Conservation (phyloP, 2,888 invertebrate genomes). For the Eumacrocentrus americanus region DNA sequence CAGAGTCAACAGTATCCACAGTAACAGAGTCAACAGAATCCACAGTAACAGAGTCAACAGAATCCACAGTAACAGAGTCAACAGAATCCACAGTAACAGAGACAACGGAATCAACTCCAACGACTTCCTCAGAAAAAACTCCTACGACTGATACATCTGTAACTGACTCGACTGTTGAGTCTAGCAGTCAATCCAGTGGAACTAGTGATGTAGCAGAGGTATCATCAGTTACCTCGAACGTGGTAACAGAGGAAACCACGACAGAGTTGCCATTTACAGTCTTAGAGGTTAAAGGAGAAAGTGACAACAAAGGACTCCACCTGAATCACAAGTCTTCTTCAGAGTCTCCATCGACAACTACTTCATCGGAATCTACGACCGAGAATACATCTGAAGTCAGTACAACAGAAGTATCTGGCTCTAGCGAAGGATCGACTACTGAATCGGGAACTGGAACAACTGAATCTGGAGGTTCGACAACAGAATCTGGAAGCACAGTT, state of each 20-base stretch:
- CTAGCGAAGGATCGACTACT: slow-evolving; percentile 1
- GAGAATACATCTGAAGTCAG: neutral
- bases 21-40: slow-evolving; percentile 36
- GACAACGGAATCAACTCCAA: slow-evolving; percentile 30
- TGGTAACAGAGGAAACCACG: neutral
- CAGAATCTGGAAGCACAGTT: slow-evolving; percentile 42
- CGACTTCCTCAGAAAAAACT: slow-evolving; percentile 34
- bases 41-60: slow-evolving; percentile 10
- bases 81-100: slow-evolving; percentile 28
- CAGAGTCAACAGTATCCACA: slow-evolving; percentile 23
- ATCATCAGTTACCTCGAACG: slow-evolving; percentile 19
- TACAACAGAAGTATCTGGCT: neutral
- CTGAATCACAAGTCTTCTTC: neutral
- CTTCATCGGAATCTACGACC: slow-evolving; percentile 10
- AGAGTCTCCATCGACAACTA: neutral
- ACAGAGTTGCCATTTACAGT: slow-evolving; percentile 1
- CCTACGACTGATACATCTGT: slow-evolving; percentile 14
- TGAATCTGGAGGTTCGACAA: slow-evolving; percentile 25
- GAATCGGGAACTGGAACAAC: slow-evolving; percentile 19
- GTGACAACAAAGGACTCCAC: neutral
- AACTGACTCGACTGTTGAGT: slow-evolving; percentile 26
- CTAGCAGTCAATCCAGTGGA: slow-evolving; percentile 10
- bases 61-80: slow-evolving; percentile 24
- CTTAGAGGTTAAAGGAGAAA: slow-evolving; percentile 1
- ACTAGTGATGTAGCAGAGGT: slow-evolving; percentile 35